Evolutionary conservation across 2,888 invertebrate genomes (phyloP).

Genomic region (Arctia plantaginis): DNA sequence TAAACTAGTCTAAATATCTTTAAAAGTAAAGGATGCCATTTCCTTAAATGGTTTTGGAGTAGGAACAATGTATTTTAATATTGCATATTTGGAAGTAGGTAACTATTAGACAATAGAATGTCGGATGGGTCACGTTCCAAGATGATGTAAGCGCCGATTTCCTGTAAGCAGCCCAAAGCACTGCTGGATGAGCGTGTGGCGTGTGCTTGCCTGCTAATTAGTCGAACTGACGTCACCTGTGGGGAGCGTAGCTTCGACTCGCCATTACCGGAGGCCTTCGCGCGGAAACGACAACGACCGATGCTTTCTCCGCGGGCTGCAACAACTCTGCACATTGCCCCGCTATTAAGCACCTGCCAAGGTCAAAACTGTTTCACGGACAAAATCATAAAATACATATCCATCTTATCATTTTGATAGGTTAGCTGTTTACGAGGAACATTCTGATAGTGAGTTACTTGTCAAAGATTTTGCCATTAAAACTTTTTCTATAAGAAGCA

Average conservation of each 20-base stretch:
- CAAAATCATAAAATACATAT: constrained; percentile 13
- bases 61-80: constrained; percentile 39
- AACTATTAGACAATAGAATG: constrained; percentile 63
- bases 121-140: constrained; percentile 65
- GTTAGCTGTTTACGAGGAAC: neutral
- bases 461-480: constrained; percentile 32
- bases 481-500: constrained; percentile 30
- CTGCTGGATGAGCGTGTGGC: constrained; percentile 68
- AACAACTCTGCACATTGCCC: constrained; percentile 57
- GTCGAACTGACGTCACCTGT: constrained; percentile 77
- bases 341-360: constrained; percentile 61
- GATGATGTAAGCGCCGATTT: constrained; percentile 82
- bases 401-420: neutral
- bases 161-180: constrained; percentile 73
- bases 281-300: constrained; percentile 86
- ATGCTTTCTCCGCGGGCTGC: constrained; percentile 77
- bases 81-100: constrained; percentile 37
- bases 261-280: constrained; percentile 81
- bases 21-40: constrained; percentile 15
- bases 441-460: constrained; percentile 19
- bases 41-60: constrained; percentile 23
- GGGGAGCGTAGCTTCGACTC: constrained; percentile 68
- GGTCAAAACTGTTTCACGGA: constrained; percentile 47
- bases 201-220: constrained; percentile 79
- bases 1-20: neutral